Percentiles rank a stretch among this genome's conserved stretches.
phyloP scores from a whole-genome alignment of 2,113 vertebrate species.

The Patagioenas fasciata region DNA sequence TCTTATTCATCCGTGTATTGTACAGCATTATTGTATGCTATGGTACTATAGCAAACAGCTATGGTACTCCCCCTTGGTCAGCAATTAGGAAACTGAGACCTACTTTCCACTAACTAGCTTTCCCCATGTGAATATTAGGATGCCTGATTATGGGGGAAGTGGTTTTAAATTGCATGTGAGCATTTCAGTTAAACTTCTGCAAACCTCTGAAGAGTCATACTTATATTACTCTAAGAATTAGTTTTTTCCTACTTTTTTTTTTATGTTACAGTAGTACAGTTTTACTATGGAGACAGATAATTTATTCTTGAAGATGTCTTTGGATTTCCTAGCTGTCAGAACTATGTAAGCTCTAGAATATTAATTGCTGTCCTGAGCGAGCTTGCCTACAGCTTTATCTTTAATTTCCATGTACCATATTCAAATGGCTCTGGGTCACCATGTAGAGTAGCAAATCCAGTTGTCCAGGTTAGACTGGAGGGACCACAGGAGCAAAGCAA shows the following conservation, averaged over 20 bases:
- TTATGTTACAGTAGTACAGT: background rate
- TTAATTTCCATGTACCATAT: background rate
- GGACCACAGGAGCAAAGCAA: background rate
- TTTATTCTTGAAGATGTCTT: background rate
- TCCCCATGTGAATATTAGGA: background rate
- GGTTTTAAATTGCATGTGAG: background rate
- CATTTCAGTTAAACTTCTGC: background rate
- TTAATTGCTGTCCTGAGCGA: background rate
- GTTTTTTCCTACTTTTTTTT: background rate
- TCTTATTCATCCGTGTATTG: background rate
- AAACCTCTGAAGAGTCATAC: background rate
- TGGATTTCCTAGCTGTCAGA: background rate
- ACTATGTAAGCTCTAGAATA: background rate
- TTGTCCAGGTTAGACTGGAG: background rate
- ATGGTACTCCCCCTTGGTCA: background rate
- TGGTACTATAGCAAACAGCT: background rate
- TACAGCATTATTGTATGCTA: background rate
- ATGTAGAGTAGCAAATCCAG: background rate
- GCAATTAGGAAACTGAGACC: background rate
- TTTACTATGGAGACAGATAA: background rate
- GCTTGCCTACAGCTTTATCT: background rate
- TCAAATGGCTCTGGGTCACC: background rate
- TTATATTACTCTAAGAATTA: background rate
- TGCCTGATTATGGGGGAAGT: background rate
- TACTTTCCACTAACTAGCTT: background rate